Percentiles rank a stretch among this genome's conserved stretches.
Conservation (phyloP, 2,113 vertebrate genomes). For the Varanus komodoensis region DNA sequence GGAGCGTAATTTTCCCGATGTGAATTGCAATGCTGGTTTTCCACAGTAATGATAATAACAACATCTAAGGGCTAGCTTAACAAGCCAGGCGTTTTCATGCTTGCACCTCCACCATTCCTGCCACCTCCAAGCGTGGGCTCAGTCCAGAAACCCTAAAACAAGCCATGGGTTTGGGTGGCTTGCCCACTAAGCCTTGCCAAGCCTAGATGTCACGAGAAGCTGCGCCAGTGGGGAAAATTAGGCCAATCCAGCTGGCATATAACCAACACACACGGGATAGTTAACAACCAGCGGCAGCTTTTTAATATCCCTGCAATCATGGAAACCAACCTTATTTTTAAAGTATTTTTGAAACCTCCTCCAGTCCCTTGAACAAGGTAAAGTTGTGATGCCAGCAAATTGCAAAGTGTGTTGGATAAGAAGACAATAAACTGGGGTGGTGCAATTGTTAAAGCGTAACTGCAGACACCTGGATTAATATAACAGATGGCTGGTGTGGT, state of each 20-base stretch:
- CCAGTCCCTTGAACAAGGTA: not conserved
- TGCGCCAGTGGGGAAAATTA: no score
- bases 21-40: not conserved
- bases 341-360: not conserved
- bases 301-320: not conserved
- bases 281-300: not conserved
- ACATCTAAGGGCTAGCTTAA: not conserved
- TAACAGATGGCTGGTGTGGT: not conserved
- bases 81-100: not conserved
- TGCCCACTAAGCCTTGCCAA: no score
- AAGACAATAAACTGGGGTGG: not conserved
- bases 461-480: not conserved
- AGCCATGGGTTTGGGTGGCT: no score
- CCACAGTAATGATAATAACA: not conserved
- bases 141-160: no score
- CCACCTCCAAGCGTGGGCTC: not conserved
- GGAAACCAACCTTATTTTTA: not conserved
- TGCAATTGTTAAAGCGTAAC: no score
- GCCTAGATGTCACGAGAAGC: no score
- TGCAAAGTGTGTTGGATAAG: not conserved
- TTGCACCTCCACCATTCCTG: not conserved
- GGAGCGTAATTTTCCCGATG: not conserved
- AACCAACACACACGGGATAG: no score
- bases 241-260: no score
- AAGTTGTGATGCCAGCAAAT: not conserved